Percentiles rank a stretch among this genome's conserved stretches.
Evolutionary conservation across 2,888 invertebrate species (phyloP).

Genomic region (Litoditis marina): DNA sequence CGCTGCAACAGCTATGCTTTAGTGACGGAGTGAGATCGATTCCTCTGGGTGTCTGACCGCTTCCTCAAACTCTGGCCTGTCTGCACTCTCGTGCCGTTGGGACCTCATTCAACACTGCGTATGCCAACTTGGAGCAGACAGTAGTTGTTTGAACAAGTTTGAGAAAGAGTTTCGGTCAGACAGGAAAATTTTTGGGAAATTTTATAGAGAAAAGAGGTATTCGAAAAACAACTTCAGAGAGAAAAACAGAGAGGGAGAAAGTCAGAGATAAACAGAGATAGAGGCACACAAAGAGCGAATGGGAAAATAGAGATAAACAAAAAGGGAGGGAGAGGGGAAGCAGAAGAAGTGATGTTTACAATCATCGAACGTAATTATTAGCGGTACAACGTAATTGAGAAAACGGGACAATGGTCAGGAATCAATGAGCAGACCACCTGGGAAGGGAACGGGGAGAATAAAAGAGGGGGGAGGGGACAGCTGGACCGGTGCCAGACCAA

Average conservation of each 20-base stretch:
- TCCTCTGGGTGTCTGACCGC: conserved; percentile 18
- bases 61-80: neutral
- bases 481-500: neutral
- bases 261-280: neutral
- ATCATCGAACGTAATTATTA: neutral
- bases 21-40: conserved; percentile 20
- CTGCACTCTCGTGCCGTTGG: too few species aligned
- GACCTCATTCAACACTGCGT: too few species aligned
- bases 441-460: neutral
- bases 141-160: too few species aligned
- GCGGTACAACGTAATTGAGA: neutral
- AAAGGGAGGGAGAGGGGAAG: neutral
- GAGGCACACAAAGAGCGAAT: neutral
- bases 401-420: neutral
- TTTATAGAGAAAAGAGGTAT: too few species aligned
- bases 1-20: conserved; percentile 19
- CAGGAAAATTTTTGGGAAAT: too few species aligned
- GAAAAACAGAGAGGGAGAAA: conserved; percentile 1
- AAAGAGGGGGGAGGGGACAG: neutral
- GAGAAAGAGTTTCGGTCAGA: too few species aligned
- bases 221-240: neutral
- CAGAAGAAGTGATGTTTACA: neutral
- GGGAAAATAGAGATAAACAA: neutral
- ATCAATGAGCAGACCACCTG: neutral
- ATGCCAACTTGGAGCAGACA: too few species aligned